Conservation (phyloP, 64 coral and sea anemone genomes). For the Hydrozoanthus tunicans region DNA sequence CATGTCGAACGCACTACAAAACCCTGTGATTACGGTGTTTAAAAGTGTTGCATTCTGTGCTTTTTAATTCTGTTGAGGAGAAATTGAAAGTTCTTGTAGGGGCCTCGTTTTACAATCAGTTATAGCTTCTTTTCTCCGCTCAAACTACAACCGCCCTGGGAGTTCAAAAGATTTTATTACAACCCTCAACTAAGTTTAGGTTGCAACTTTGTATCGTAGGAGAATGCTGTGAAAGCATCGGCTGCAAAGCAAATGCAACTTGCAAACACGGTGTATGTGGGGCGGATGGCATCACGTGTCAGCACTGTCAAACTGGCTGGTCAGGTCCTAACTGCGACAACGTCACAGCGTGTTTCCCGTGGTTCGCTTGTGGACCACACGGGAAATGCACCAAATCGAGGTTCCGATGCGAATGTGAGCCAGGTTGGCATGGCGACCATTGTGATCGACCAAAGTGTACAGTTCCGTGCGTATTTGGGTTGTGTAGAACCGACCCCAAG, state of each 20-base stretch:
- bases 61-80: too few relatives aligned
- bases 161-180: too few relatives aligned
- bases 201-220: slow-evolving; percentile 5
- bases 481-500: slow-evolving; percentile 77
- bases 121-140: too few relatives aligned
- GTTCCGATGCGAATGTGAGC: slow-evolving; percentile 83
- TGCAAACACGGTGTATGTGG: slow-evolving; percentile 78
- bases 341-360: slow-evolving; percentile 62
- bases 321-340: slow-evolving; percentile 72
- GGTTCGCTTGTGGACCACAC: slow-evolving; percentile 78
- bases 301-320: slow-evolving; percentile 77
- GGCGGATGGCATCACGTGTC: slow-evolving; percentile 62
- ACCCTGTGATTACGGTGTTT: too few relatives aligned
- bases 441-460: slow-evolving; percentile 76
- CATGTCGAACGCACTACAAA: too few relatives aligned
- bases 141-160: too few relatives aligned
- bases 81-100: too few relatives aligned
- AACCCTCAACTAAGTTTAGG: too few relatives aligned
- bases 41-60: too few relatives aligned
- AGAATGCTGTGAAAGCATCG: slow-evolving; percentile 86
- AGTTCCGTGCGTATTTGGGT: slow-evolving; percentile 61
- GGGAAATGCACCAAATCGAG: slow-evolving; percentile 76
- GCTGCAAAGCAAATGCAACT: slow-evolving; percentile 73
- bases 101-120: too few relatives aligned
- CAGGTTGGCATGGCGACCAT: slow-evolving; percentile 87